Evolutionary conservation across 37 sponge, comb jelly and placozoan genomes (phyloP), one percentile per base, ranked within the genome.

Genomic region (Tethya wilhelma): DNA sequence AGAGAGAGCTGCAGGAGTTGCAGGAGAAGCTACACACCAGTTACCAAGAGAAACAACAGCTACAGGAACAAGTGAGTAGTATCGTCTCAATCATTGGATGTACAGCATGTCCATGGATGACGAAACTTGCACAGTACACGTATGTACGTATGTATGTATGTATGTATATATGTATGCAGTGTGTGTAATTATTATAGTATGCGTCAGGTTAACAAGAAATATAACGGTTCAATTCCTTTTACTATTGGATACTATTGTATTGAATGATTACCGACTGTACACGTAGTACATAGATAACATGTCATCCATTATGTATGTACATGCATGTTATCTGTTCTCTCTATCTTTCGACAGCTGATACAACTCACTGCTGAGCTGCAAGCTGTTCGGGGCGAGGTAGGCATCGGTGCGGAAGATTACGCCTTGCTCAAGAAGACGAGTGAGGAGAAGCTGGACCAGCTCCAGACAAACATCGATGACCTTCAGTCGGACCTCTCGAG

Each of bases 11-110:
- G 59, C 36, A 57, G 59, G 42, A 56, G 31, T 29, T 69, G 59
- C 68, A 53, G 59, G 70, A 38, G 56, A 12, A 69, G 23, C 42
- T 79, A 4, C 56, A 57, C 7, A 19, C 7, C 22, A 66, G 67
- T 55, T 1, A 69, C 28, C 59, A 79, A 38, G 64, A 59, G 31
- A 60, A 40, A 8, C 28, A 59, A 3, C 1, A 4, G 37, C 76
- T 75, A 6, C 62, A 60, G 32, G 44, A 75, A 9, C 42, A 75
- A 36, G 76, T 75, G 8, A n/a, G n/a, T n/a, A n/a, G n/a, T n/a
- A n/a, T n/a, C n/a, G n/a, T n/a, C n/a, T n/a, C n/a, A n/a, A n/a
- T n/a, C n/a, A n/a, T n/a, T n/a, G n/a, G n/a, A n/a, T n/a, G n/a
- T n/a, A n/a, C n/a, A n/a, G n/a, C n/a, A n/a, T n/a, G n/a, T n/a